phyloP scores from a whole-genome alignment of 2,797 vertebrate species.

The Sphenodon punctatus region DNA sequence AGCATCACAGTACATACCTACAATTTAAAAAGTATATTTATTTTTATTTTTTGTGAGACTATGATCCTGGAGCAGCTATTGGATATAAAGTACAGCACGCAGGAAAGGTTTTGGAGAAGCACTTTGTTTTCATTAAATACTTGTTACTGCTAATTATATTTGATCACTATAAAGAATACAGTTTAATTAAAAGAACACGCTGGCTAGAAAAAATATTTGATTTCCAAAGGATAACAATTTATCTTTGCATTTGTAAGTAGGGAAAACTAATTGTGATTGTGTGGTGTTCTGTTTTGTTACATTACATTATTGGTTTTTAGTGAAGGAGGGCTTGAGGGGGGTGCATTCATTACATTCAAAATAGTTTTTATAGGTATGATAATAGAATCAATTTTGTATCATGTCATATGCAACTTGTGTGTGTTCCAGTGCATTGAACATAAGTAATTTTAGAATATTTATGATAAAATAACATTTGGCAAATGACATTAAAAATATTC shows the following conservation, averaged over 20 bases:
- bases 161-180: slow-evolving; percentile 72
- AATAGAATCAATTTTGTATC: slow-evolving; percentile 44
- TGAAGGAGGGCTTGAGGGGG: slow-evolving; percentile 16
- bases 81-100: slow-evolving; percentile 48
- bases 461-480: slow-evolving; percentile 64
- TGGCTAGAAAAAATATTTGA: slow-evolving; percentile 67
- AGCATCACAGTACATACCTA: no score
- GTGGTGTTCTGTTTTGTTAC: not conserved
- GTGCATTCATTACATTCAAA: slow-evolving; percentile 26
- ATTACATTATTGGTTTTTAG: slow-evolving; percentile 30
- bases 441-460: slow-evolving; percentile 54
- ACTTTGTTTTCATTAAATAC: slow-evolving; percentile 78
- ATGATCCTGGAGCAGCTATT: slow-evolving; percentile 36
- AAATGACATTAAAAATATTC: slow-evolving; percentile 70
- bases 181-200: slow-evolving; percentile 74
- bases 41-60: slow-evolving; percentile 20
- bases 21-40: not conserved
- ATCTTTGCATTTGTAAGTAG: slow-evolving; percentile 61
- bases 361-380: slow-evolving; percentile 20
- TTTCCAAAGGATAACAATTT: slow-evolving; percentile 64
- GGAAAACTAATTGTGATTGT: slow-evolving; percentile 43
- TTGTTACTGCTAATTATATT: slow-evolving; percentile 73
- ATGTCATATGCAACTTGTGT: slow-evolving; percentile 30
- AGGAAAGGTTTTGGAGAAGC: slow-evolving; percentile 67
- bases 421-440: slow-evolving; percentile 60